Evolutionary conservation across 2,113 vertebrate species (phyloP).

Genomic region (Phrynosoma blainvillii): DNA sequence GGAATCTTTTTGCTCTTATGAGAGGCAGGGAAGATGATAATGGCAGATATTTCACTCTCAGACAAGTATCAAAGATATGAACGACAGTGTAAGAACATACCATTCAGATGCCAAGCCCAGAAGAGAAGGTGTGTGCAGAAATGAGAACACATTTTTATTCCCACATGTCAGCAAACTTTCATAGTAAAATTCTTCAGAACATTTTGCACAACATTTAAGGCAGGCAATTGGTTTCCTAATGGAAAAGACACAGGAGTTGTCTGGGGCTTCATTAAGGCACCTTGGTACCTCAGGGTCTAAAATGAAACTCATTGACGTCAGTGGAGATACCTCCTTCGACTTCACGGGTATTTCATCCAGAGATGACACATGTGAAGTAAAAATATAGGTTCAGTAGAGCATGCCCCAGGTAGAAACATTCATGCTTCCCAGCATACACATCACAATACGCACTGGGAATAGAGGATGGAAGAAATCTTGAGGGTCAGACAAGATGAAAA

Average conservation of each 20-base stretch:
- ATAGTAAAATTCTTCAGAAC: constrained; percentile 11
- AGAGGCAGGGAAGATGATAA: constrained; percentile 25
- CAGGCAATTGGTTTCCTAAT: constrained; percentile 27
- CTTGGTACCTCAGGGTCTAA: constrained; percentile 3
- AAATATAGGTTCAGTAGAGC: background rate
- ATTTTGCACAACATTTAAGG: constrained; percentile 16
- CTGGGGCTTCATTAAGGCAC: constrained; percentile 21
- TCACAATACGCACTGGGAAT: constrained; percentile 36
- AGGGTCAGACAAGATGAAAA: constrained; percentile 41
- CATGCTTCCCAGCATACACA: rapidly evolving
- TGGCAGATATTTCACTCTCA: constrained; percentile 38
- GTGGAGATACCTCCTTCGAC: constrained; percentile 8
- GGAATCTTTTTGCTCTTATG: constrained; percentile 31
- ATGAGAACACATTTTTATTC: constrained; percentile 13
- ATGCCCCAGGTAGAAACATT: constrained; percentile 6
- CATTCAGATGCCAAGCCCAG: background rate
- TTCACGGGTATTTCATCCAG: constrained; percentile 27
- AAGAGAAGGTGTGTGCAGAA: constrained; percentile 14
- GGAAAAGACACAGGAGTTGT: constrained; percentile 14
- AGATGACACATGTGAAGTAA: constrained; percentile 14
- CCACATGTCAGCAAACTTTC: constrained; percentile 20
- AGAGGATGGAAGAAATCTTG: constrained; percentile 39
- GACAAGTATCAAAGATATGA: constrained; percentile 34
- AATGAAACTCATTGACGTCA: constrained; percentile 31
- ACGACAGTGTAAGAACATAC: constrained; percentile 10